phyloP scores from a whole-genome alignment of 2,888 invertebrate genomes.

The Drosophila differens region DNA sequence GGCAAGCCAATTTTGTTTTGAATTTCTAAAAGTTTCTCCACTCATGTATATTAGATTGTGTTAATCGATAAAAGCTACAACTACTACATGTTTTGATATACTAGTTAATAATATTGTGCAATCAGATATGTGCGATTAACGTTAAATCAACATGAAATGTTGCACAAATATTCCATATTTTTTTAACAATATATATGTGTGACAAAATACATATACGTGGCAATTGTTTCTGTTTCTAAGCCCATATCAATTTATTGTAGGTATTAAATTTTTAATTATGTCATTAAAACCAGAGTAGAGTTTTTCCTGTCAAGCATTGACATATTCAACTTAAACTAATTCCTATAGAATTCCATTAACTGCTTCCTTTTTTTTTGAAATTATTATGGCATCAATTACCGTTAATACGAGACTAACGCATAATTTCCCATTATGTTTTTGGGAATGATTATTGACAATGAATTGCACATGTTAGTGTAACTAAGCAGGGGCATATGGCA shows the following conservation, averaged over 20 bases:
- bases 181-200: no score
- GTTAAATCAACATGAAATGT: background rate
- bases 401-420: conserved; percentile 2
- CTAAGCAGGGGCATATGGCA: background rate
- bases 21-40: conserved; percentile 4
- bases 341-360: background rate
- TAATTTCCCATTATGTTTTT: conserved; percentile 1
- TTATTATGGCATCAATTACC: background rate
- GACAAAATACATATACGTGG: background rate
- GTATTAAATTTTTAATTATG: background rate
- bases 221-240: background rate
- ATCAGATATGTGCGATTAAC: background rate
- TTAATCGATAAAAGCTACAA: background rate
- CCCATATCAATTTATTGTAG: background rate
- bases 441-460: background rate
- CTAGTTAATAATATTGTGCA: background rate
- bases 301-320: background rate
- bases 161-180: background rate
- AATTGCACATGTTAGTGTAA: conserved; percentile 11
- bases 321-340: background rate
- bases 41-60: background rate
- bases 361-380: background rate
- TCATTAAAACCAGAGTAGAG: background rate
- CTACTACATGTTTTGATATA: background rate
- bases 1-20: background rate